Conservation (phyloP, 1,140 invertebrate species). For the Tetragnatha versicolor region DNA sequence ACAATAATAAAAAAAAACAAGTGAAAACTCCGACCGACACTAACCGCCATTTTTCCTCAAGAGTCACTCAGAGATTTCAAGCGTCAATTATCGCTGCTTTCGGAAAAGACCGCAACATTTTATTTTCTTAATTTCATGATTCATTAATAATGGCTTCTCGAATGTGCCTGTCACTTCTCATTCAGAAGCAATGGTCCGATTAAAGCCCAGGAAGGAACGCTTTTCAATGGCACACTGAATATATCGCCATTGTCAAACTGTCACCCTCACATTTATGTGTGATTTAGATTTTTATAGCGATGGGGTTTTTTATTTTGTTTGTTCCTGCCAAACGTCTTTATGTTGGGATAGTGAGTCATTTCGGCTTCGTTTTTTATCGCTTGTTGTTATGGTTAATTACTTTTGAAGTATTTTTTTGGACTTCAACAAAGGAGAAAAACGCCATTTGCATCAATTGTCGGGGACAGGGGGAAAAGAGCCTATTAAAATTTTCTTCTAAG, state of each 20-base stretch:
- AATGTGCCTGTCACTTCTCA: slow-evolving; percentile 14
- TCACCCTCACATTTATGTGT: slow-evolving; percentile 44
- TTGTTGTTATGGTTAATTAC: slow-evolving; percentile 38
- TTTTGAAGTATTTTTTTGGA: slow-evolving; percentile 28
- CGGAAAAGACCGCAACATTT: slow-evolving; percentile 23
- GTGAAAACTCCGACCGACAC: background rate
- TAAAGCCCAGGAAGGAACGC: background rate
- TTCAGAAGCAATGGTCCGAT: slow-evolving; percentile 22
- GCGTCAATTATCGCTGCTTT: slow-evolving; percentile 3
- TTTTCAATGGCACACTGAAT: slow-evolving; percentile 12
- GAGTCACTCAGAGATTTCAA: slow-evolving; percentile 24
- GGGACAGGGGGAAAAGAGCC: no score
- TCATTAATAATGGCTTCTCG: slow-evolving; percentile 18
- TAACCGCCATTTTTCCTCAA: slow-evolving; percentile 2
- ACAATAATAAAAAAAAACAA: background rate
- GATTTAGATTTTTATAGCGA: slow-evolving; percentile 33
- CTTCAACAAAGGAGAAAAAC: no score
- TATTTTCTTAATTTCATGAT: slow-evolving; percentile 25
- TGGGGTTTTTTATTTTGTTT: slow-evolving; percentile 27
- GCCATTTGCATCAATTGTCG: no score
- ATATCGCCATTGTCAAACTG: slow-evolving; percentile 33
- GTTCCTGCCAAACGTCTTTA: slow-evolving; percentile 24
- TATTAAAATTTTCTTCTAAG: no score
- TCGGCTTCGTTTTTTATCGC: no score
- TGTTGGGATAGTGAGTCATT: slow-evolving; percentile 27